phyloP scores from a whole-genome alignment of 2,113 vertebrate species.

The Zingel zingel region DNA sequence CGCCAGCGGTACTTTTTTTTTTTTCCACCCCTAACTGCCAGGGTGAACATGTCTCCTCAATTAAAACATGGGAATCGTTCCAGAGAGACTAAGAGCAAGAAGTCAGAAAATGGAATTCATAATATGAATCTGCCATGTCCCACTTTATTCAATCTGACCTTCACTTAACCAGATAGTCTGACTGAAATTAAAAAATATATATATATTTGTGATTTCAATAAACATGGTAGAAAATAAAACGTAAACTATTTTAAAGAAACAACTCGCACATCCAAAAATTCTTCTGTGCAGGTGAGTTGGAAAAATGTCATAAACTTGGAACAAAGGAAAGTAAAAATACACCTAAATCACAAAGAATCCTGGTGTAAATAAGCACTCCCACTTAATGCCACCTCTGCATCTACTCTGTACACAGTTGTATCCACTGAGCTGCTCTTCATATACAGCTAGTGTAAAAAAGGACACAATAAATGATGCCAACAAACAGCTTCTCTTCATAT shows the following conservation, averaged over 20 bases:
- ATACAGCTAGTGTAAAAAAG: background rate
- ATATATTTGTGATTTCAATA: background rate
- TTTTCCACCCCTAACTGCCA: too few relatives aligned
- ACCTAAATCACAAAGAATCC: background rate
- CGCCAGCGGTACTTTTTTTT: too few relatives aligned
- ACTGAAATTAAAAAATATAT: background rate
- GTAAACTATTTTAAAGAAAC: background rate
- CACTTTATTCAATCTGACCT: background rate
- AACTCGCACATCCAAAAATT: too few relatives aligned
- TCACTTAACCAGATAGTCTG: background rate
- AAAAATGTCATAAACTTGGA: too few relatives aligned
- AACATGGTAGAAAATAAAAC: background rate
- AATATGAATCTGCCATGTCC: conserved; percentile 26
- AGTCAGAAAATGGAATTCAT: conserved; percentile 16
- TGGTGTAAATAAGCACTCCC: background rate
- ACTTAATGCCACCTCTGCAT: background rate
- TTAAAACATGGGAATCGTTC: conserved; percentile 15
- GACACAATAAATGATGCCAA: background rate
- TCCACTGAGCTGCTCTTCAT: background rate
- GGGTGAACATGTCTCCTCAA: background rate
- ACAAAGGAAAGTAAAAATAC: background rate
- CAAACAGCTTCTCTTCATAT: background rate
- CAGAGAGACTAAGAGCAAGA: conserved; percentile 14
- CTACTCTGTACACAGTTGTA: too few relatives aligned
- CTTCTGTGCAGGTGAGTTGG: too few relatives aligned